Base-by-base conservation (phyloP, 2,888 invertebrate species). In the Epistrophe eligans region DNA sequence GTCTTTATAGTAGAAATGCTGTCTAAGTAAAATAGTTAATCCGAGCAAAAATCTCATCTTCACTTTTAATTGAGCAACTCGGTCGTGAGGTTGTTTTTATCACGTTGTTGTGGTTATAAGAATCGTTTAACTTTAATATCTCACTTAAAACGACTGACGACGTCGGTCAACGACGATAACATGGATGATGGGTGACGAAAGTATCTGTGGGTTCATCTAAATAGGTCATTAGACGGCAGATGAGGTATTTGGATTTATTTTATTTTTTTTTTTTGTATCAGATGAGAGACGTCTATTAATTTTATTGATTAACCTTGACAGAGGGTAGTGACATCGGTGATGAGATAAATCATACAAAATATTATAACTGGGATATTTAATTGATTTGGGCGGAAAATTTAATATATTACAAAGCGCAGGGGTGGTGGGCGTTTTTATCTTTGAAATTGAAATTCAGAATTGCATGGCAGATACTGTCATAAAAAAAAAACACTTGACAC, bases 251-350 rank as follows among this genome's bases (percentile, higher is more conserved):
- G 17, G 7, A 45, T 32, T 19, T 45, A 38, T 50, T 82, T 45
- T n/a, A n/a, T n/a, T n/a, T 55, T 70, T 45, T 24, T n/a, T 57
- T 40, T 38, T 15, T 17, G 5, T 55, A 50, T 50, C 19, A 50
- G 50, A 48, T 50, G 32, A 45, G 35, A 43, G 13, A 50, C 58
- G 62, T 48, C 64, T 70, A 58, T 80, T 70, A 85, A 77, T 74
- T 85, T 73, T 38, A 58, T 38, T 71, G 70, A 82, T 85, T 85
- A 81, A 85, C 85, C 85, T 85, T 85, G 85, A 79, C 82, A 79
- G 82, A 70, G 85, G 38, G n/a, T 40, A 70, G 71, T 58, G 45
- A 67, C 45, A 28, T 52, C 19, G 8, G 60, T n/a, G 8, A 38
- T 45, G 8, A 35, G 28, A 38, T 71, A 43, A 15, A 62, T 76